phyloP scores from a whole-genome alignment of 2,113 vertebrate genomes.

The Machaerirhynchus nigripectus region DNA sequence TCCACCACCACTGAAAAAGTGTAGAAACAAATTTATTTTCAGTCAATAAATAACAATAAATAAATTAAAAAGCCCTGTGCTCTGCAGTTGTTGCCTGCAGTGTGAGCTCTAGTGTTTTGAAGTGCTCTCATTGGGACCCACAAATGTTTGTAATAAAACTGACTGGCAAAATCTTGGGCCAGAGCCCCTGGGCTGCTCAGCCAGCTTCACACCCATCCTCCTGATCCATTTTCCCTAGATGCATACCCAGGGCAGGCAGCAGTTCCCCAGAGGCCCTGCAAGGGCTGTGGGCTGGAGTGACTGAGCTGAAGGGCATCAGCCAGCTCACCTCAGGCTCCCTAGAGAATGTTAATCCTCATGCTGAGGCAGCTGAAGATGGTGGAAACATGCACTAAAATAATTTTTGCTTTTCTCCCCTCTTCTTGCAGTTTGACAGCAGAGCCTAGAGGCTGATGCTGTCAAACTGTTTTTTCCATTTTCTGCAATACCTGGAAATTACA shows the following conservation, averaged over 20 bases:
- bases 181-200: not conserved
- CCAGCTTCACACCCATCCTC: slow-evolving; percentile 13
- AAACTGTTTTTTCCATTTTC: not conserved
- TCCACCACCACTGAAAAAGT: not conserved
- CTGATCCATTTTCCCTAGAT: not conserved
- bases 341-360: not conserved
- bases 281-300: not conserved
- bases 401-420: not conserved
- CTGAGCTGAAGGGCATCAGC: not conserved
- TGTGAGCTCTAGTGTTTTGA: not conserved
- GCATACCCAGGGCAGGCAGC: not conserved
- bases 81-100: not conserved
- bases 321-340: not conserved
- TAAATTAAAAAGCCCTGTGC: not conserved
- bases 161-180: slow-evolving; percentile 16
- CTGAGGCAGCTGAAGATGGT: not conserved
- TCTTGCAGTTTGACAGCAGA: not conserved
- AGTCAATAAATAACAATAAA: slow-evolving; percentile 48
- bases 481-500: not conserved
- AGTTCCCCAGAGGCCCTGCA: not conserved
- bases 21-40: slow-evolving; percentile 46
- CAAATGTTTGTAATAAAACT: slow-evolving; percentile 55
- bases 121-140: not conserved
- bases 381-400: not conserved
- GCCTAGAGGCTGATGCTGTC: not conserved